Evolutionary conservation across 2,888 invertebrate species (phyloP).

Genomic region (Rambutsinella grinnellia): DNA sequence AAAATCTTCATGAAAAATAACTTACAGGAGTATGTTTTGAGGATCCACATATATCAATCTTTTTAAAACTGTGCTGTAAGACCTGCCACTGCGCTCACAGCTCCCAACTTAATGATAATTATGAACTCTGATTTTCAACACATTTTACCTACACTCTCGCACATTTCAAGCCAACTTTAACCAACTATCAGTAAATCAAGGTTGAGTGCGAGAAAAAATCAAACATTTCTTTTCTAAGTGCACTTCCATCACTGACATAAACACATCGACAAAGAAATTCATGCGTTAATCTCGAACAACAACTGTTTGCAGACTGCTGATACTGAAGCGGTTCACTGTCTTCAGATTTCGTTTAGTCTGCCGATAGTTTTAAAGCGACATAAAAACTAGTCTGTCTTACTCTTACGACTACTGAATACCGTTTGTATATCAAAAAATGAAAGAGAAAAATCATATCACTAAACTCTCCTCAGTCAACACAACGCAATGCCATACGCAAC

Average conservation of each 20-base stretch:
- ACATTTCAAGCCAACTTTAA: too few species aligned
- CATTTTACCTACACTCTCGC: not conserved
- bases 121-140: not conserved
- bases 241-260: not conserved
- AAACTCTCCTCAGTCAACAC: not conserved
- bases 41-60: not conserved
- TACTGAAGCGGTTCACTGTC: not conserved
- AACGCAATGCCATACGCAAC: not conserved
- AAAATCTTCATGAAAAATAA: too few species aligned
- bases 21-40: not conserved
- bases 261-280: conserved; percentile 5
- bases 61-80: not conserved
- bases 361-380: not conserved
- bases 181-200: conserved; percentile 22
- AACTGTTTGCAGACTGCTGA: conserved; percentile 20
- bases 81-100: not conserved
- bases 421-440: not conserved
- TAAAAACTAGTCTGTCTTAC: not conserved
- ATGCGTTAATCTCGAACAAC: conserved; percentile 12
- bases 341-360: too few species aligned
- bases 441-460: not conserved
- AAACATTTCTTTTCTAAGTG: conserved; percentile 2
- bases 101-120: not conserved
- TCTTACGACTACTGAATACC: not conserved
- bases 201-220: conserved; percentile 31